Percentiles rank a stretch among this genome's conserved stretches.
Conservation (phyloP, 2,888 invertebrate genomes). For the Liopterus haemorrhoidalis region DNA sequence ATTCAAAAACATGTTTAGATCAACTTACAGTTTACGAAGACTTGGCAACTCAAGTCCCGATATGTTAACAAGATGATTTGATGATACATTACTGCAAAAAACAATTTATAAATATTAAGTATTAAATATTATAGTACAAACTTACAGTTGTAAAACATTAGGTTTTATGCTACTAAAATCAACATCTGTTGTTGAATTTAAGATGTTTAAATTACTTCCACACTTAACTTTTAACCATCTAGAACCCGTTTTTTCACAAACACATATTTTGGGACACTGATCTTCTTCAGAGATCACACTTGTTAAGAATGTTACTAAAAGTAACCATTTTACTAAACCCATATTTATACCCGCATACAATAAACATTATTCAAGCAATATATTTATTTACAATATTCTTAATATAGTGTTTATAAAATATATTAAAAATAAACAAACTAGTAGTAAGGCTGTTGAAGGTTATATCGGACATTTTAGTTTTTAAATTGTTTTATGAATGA, state of each 20-base stretch:
- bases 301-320: conserved; percentile 18
- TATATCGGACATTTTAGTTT: too few relatives aligned
- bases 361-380: not conserved
- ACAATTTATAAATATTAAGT: conserved; percentile 16
- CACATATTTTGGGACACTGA: conserved; percentile 52
- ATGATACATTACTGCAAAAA: conserved; percentile 59
- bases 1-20: conserved; percentile 4
- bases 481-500: too few relatives aligned
- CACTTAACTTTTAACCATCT: conserved; percentile 59
- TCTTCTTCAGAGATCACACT: conserved; percentile 22
- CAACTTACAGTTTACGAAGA: conserved; percentile 66
- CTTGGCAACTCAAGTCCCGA: conserved; percentile 58
- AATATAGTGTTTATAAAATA: too few relatives aligned
- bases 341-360: not conserved
- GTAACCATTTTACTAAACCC: conserved; percentile 11
- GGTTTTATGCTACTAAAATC: conserved; percentile 56
- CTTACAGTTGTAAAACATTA: conserved; percentile 63
- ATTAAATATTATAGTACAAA: conserved; percentile 31
- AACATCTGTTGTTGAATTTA: conserved; percentile 57
- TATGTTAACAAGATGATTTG: conserved; percentile 56
- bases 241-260: conserved; percentile 49
- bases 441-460: too few relatives aligned
- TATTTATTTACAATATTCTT: too few relatives aligned
- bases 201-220: conserved; percentile 54
- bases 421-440: too few relatives aligned